Evolutionary conservation across 2,797 vertebrate species (phyloP).

Genomic region (Sebastes matsubarae): DNA sequence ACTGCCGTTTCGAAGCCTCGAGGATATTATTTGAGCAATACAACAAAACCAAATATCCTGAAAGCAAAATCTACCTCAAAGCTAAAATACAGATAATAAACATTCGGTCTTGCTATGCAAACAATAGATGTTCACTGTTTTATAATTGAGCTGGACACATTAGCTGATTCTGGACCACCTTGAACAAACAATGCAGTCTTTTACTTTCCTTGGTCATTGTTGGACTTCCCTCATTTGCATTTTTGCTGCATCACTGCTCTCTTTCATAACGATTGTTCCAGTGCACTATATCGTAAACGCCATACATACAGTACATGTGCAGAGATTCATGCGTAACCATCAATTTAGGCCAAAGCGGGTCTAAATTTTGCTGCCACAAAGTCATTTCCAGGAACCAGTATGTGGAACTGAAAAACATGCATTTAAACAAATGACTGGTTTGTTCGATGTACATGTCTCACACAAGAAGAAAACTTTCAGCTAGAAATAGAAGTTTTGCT

Average conservation of each 20-base stretch:
- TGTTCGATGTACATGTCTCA: not conserved
- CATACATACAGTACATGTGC: not conserved
- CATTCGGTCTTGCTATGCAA: not conserved
- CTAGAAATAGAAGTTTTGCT: not conserved
- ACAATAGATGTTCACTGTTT: not conserved
- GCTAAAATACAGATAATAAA: not conserved
- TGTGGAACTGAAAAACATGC: not conserved
- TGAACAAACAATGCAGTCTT: not conserved
- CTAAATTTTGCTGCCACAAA: not conserved
- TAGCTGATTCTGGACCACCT: not conserved
- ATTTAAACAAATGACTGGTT: slow-evolving; percentile 11
- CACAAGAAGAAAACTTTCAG: not conserved
- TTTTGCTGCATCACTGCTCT: not conserved
- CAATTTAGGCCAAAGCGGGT: not conserved
- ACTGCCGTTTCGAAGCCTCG: no score
- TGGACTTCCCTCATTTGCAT: not conserved
- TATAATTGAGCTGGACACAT: not conserved
- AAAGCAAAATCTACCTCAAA: not conserved
- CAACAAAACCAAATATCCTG: not conserved
- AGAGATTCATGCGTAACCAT: not conserved
- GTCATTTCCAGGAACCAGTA: not conserved
- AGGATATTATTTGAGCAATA: not conserved
- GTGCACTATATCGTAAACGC: not conserved
- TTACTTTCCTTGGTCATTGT: not conserved
- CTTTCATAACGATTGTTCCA: not conserved